phyloP scores from a whole-genome alignment of 2,113 vertebrate genomes.

The Zootoca vivipara region DNA sequence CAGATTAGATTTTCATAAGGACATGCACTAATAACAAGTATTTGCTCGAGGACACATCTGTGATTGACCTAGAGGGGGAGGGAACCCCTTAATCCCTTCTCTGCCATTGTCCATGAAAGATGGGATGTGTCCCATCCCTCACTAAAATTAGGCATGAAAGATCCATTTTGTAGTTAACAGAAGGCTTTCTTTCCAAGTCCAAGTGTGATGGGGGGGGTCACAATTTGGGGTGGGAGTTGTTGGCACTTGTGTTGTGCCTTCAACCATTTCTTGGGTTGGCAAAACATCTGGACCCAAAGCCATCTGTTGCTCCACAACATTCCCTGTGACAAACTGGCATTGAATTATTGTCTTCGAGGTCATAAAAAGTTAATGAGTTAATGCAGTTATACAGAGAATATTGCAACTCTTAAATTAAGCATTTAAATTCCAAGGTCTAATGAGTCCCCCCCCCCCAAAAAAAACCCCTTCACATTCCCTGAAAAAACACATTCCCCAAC shows the following conservation, averaged over 20 bases:
- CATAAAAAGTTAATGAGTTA: accelerated
- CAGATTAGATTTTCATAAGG: not conserved
- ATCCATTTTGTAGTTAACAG: no score
- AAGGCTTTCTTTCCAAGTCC: no score
- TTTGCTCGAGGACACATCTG: not conserved
- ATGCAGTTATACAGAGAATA: not conserved
- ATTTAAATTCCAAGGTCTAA: not conserved
- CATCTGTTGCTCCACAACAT: not conserved
- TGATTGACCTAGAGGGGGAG: no score
- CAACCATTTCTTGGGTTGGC: no score
- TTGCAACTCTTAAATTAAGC: not conserved
- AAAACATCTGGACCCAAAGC: no score
- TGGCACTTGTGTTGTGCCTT: no score
- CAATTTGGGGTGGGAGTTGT: not conserved
- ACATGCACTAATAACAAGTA: not conserved
- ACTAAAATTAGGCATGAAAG: no score
- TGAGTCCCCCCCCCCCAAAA: not conserved
- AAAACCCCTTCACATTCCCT: accelerated
- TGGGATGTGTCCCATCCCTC: no score
- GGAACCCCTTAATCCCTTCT: not conserved
- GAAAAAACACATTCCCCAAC: not conserved
- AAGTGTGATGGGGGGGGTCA: not conserved
- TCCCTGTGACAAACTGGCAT: no score
- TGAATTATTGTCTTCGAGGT: not conserved
- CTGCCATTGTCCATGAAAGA: not conserved